Evolutionary conservation across 2,888 invertebrate genomes (phyloP), one percentile per base, ranked within the genome.

Genomic region (Pardosa pseudoannulata): DNA sequence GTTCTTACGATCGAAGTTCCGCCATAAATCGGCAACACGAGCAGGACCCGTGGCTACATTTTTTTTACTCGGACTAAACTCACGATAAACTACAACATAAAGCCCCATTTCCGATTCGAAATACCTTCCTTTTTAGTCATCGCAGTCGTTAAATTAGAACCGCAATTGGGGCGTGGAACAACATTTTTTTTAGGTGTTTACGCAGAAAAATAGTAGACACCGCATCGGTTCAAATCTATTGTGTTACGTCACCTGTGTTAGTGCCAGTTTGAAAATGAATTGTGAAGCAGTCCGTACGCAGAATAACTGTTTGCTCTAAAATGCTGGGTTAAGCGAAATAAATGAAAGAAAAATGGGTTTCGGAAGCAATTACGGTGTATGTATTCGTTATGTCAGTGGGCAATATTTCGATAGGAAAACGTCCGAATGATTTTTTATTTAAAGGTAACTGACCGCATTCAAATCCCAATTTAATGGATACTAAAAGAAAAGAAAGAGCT

Each of bases 61-160:
- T 36, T 36, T n/a, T n/a, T 36, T 9, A 7, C 36, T 36, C 9
- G 5, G 36, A 36, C 36, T 9, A 36, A 5, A 9, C 36, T 7
- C 36, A 36, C 36, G 36, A 36, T 9, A 65, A 31, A 65, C 13
- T 11, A 65, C 31, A 0, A 23, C 23, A 62, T 62, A 62, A 62
- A 62, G 19, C 9, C 16, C 9, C 5, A 9, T 32, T 67, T 32
- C 67, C 67, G 32, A 67, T 28, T 67, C 32, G n/a, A n/a, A 67
- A 67, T 67, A 32, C 36, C 27, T 67, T 32, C 36, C 67, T 50
- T 68, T 80, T 67, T 29, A 46, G 50, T 72, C 72, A 65, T 16
- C 65, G 41, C 13, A 28, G 50, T 68, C 67, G 74, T 80, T 73
- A 80, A 74, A 80, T 74, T 74, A 50, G 39, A 31, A 32, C 9